A percentile compares a stretch with the other conserved stretches of the same genome.
Evolutionary conservation across 2,888 invertebrate species (phyloP).

Genomic region (Aphidius colemani): DNA sequence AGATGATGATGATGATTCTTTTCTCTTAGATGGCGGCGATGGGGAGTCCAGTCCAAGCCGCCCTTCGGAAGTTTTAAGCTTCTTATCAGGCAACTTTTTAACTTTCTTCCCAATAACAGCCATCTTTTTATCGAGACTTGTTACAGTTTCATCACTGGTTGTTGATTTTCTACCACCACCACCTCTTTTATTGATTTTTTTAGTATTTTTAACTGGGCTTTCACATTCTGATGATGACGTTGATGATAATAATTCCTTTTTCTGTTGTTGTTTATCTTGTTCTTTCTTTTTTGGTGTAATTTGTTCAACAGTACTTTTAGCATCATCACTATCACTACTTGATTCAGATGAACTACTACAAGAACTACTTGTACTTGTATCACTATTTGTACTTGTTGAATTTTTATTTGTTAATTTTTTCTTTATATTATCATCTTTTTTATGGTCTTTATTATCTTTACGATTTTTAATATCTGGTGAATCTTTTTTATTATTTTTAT

Average conservation of each 20-base stretch:
- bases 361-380: conserved; percentile 62
- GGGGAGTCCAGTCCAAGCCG: conserved; percentile 73
- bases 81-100: conserved; percentile 77
- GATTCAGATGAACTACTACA: conserved; percentile 60
- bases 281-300: conserved; percentile 25
- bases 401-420: conserved; percentile 50
- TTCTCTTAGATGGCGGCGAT: conserved; percentile 77
- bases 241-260: conserved; percentile 48
- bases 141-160: conserved; percentile 31
- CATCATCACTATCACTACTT: conserved; percentile 55
- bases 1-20: conserved; percentile 64
- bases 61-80: conserved; percentile 84
- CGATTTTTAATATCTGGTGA: conserved; percentile 40
- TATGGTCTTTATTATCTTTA: conserved; percentile 47
- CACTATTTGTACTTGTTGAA: conserved; percentile 64
- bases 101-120: conserved; percentile 59
- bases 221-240: conserved; percentile 54
- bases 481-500: conserved; percentile 50
- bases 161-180: conserved; percentile 24
- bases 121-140: conserved; percentile 44
- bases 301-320: conserved; percentile 43
- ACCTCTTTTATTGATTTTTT: conserved; percentile 16
- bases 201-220: conserved; percentile 25
- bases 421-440: conserved; percentile 35
- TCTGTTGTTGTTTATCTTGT: too few species aligned